phyloP scores from a whole-genome alignment of 2,888 invertebrate species.

The Eupithecia tripunctaria region DNA sequence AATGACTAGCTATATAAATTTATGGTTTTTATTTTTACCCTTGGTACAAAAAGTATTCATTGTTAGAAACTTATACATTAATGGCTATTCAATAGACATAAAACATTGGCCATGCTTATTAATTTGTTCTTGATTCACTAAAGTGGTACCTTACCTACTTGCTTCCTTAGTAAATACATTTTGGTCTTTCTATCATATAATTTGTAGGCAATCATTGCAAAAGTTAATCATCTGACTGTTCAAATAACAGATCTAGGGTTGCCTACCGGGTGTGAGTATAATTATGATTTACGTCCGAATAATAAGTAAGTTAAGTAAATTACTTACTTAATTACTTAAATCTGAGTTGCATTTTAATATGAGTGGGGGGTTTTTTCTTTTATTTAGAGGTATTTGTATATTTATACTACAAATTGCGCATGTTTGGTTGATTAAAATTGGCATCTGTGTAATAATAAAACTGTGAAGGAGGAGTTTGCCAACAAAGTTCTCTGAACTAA shows the following conservation, averaged over 20 bases:
- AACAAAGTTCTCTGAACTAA: background rate
- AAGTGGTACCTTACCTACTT: background rate
- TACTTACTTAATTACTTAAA: no score
- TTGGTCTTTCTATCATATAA: background rate
- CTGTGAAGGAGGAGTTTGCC: no score
- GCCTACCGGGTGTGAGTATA: background rate
- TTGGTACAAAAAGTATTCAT: background rate
- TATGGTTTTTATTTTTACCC: background rate
- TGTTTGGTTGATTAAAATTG: background rate
- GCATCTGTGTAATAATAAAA: background rate
- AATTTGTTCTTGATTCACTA: no score
- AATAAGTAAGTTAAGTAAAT: no score
- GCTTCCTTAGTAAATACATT: no score
- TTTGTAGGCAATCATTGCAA: background rate
- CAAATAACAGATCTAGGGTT: background rate
- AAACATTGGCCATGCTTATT: background rate
- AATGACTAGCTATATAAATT: background rate
- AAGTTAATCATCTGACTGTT: background rate
- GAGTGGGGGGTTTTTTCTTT: no score
- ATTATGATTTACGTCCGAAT: no score
- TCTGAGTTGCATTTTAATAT: no score
- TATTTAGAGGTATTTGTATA: no score
- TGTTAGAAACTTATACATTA: background rate
- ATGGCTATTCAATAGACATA: background rate
- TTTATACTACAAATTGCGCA: background rate